Evolutionary conservation across 2,113 vertebrate species (phyloP).

Genomic region (Meleagris gallopavo): DNA sequence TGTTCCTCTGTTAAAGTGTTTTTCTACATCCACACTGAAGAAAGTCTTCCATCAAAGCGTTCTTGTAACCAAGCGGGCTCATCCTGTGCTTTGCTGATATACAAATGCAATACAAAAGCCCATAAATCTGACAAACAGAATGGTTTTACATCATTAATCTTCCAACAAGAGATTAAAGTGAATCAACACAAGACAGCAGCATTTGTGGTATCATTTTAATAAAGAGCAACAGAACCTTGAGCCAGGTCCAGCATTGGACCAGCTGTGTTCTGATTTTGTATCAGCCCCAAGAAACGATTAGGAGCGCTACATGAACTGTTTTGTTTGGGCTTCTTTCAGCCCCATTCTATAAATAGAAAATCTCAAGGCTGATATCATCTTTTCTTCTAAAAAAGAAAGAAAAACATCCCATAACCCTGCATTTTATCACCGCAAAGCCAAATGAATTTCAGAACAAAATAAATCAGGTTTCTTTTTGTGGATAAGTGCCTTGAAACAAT

Average conservation of each 20-base stretch:
- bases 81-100: not conserved
- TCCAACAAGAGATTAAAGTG: not conserved
- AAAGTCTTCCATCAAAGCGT: not conserved
- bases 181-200: not conserved
- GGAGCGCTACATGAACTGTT: not conserved
- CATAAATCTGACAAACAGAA: not conserved
- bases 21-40: not conserved
- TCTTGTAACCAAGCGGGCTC: not conserved
- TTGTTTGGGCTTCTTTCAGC: accelerated
- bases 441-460: not conserved
- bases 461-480: not conserved
- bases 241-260: not conserved
- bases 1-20: not conserved
- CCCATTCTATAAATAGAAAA: not conserved
- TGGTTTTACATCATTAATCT: not conserved
- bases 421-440: not conserved
- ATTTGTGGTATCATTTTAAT: not conserved
- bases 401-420: not conserved
- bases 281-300: not conserved
- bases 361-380: not conserved
- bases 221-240: not conserved
- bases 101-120: not conserved
- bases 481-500: not conserved
- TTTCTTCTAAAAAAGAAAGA: not conserved
- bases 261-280: not conserved